Conservation (phyloP, 2,888 invertebrate genomes). For the Sphaerophoria rueppellii region DNA sequence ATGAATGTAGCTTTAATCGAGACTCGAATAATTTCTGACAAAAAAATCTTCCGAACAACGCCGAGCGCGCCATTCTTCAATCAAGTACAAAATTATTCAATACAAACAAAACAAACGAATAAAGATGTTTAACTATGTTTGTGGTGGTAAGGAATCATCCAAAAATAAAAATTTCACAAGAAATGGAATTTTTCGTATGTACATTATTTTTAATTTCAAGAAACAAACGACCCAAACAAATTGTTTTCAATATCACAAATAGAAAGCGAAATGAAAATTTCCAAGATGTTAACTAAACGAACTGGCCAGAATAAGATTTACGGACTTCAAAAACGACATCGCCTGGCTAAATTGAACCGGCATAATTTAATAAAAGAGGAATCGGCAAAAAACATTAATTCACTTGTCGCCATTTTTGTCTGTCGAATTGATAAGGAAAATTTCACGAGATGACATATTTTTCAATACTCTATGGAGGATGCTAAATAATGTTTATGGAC, state of each 20-base stretch:
- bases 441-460: slow-evolving; percentile 45
- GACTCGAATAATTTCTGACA: slow-evolving; percentile 48
- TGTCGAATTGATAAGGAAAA: slow-evolving; percentile 22
- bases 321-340: not conserved
- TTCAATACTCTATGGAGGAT: slow-evolving; percentile 8
- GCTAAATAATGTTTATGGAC: slow-evolving; percentile 5
- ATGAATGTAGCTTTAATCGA: slow-evolving; percentile 50
- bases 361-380: not conserved
- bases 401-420: slow-evolving; percentile 14
- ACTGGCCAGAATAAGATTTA: not conserved
- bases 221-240: slow-evolving; percentile 56
- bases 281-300: not conserved
- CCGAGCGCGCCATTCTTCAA: slow-evolving; percentile 53
- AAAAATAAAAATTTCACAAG: slow-evolving; percentile 38
- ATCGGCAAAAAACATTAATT: slow-evolving; percentile 2
- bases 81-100: slow-evolving; percentile 40
- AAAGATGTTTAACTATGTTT: not conserved
- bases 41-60: slow-evolving; percentile 25
- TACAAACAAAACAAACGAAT: slow-evolving; percentile 55
- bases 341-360: slow-evolving; percentile 12
- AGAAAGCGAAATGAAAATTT: slow-evolving; percentile 1
- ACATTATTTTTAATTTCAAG: slow-evolving; percentile 3
- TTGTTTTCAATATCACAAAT: not conserved
- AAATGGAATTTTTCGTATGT: slow-evolving; percentile 1
- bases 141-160: slow-evolving; percentile 16